Evolutionary conservation across 2,797 vertebrate species (phyloP).

Genomic region (Gallinago nigripennis): DNA sequence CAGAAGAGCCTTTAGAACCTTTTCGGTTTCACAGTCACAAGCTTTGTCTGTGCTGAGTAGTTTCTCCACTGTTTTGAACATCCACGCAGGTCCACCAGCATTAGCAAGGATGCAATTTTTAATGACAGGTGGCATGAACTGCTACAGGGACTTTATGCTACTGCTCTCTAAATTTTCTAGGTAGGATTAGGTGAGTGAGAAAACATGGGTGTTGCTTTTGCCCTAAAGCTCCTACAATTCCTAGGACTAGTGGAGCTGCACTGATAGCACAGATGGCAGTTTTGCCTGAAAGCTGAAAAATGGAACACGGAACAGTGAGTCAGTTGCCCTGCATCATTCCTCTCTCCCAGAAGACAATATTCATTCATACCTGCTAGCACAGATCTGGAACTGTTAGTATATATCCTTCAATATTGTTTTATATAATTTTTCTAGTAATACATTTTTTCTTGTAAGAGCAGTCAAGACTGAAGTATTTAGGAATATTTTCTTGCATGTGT

Average conservation of each 20-base stretch:
- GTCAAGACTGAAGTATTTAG: neutral
- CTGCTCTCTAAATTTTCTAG: neutral
- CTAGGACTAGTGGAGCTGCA: constrained; percentile 12
- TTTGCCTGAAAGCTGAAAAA: neutral
- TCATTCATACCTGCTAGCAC: neutral
- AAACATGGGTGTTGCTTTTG: neutral
- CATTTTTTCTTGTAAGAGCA: neutral
- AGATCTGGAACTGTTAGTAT: neutral
- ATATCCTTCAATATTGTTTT: neutral
- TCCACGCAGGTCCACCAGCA: neutral
- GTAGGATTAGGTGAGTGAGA: neutral
- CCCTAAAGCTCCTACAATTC: neutral
- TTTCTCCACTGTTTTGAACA: neutral
- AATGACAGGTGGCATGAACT: constrained; percentile 4
- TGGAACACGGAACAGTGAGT: neutral
- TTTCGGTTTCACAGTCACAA: neutral
- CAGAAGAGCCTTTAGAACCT: neutral
- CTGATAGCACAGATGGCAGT: constrained; percentile 31
- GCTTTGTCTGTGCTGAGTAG: neutral
- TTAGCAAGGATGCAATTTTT: neutral
- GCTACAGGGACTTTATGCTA: neutral
- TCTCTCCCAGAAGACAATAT: neutral
- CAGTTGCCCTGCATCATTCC: neutral
- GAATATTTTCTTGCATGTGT: neutral
- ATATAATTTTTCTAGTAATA: neutral